phyloP scores from a whole-genome alignment of 2,113 vertebrate genomes.

The Gulo gulo region DNA sequence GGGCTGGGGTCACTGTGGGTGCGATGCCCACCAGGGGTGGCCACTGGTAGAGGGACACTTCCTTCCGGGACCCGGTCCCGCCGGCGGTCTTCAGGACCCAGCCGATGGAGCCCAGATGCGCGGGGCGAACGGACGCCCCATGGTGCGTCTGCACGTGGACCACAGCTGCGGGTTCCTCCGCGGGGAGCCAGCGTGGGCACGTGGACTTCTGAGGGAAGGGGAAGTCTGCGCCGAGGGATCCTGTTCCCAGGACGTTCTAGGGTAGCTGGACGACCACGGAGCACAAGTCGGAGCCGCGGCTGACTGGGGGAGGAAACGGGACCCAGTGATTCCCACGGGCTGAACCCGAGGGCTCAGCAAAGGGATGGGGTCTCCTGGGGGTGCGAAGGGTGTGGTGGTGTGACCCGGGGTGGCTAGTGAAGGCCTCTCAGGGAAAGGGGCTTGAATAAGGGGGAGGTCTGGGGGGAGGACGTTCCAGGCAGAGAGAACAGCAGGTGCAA shows the following conservation, averaged over 20 bases:
- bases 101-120: too few species aligned
- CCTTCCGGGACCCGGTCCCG: too few species aligned
- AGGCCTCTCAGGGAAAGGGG: fast-evolving
- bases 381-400: background rate
- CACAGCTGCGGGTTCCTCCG: background rate
- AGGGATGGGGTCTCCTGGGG: background rate
- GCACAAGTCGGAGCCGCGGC: background rate
- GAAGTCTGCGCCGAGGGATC: background rate
- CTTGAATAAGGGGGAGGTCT: background rate
- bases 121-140: background rate
- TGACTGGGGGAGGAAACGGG: background rate
- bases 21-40: background rate
- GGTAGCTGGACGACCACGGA: background rate
- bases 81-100: too few species aligned
- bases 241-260: background rate
- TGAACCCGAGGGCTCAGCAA: background rate
- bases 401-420: background rate
- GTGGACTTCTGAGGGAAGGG: background rate
- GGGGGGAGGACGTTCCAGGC: background rate
- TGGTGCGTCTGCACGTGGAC: background rate
- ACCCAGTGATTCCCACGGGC: too few species aligned
- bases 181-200: background rate
- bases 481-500: background rate
- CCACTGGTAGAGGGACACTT: background rate
- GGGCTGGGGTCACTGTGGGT: background rate